Evolutionary conservation across 2,113 vertebrate genomes (phyloP).

Genomic region (Cebus imitator): DNA sequence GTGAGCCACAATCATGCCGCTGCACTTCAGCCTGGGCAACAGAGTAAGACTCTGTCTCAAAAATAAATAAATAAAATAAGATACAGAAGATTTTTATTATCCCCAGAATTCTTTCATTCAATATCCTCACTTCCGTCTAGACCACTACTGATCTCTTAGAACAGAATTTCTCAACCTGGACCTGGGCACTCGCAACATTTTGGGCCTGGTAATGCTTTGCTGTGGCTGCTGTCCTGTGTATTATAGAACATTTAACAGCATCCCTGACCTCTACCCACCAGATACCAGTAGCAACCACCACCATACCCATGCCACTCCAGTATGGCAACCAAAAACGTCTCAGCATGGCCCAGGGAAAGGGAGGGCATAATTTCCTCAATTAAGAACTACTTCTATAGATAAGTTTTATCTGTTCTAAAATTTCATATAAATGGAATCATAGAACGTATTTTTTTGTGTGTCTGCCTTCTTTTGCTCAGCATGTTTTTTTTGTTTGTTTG

Average conservation of each 20-base stretch:
- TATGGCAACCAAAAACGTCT: neutral
- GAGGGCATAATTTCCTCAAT: neutral
- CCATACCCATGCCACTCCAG: neutral
- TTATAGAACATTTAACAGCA: neutral
- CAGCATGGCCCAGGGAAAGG: neutral
- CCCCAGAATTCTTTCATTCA: neutral
- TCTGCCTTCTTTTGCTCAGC: neutral
- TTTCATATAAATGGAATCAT: neutral
- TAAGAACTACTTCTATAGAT: neutral
- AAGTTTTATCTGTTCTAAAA: neutral
- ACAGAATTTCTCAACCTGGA: neutral
- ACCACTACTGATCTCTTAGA: neutral
- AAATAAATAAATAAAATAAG: no score
- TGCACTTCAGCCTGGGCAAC: no score
- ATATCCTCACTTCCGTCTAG: neutral
- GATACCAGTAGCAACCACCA: neutral
- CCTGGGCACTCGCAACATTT: neutral
- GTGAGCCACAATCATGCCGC: rapidly evolving
- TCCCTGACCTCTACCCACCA: neutral
- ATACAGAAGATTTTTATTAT: neutral
- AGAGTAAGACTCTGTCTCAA: no score
- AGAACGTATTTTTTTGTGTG: neutral
- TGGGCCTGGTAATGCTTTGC: neutral
- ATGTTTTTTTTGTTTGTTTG: neutral
- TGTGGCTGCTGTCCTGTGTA: neutral